A percentile compares a stretch with the other conserved stretches of the same genome.
Conservation (phyloP, 2,797 vertebrate species). For the Acanthurus leucopareius region DNA sequence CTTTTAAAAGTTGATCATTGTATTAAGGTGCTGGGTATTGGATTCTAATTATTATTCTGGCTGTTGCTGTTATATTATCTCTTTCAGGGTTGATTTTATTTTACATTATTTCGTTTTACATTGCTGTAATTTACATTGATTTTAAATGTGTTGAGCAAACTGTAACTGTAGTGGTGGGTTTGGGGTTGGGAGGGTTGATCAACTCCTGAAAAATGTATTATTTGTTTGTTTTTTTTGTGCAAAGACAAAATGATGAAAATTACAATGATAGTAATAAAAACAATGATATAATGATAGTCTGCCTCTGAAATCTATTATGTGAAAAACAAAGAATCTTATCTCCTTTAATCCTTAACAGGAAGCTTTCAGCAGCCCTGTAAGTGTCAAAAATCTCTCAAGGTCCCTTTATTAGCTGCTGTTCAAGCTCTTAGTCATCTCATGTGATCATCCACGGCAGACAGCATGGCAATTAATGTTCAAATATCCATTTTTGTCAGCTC, state of each 20-base stretch:
- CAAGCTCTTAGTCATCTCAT: too few relatives aligned
- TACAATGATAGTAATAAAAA: constrained; percentile 91
- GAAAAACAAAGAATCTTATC: neutral
- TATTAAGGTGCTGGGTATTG: constrained; percentile 89
- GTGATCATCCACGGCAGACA: too few relatives aligned
- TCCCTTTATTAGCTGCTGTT: neutral
- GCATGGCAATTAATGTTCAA: too few relatives aligned
- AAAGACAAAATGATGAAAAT: constrained; percentile 88
- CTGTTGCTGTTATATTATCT: constrained; percentile 85
- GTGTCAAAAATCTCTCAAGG: too few relatives aligned
- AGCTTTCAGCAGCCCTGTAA: neutral
- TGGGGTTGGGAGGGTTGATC: constrained; percentile 78
- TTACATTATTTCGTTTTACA: constrained; percentile 84
- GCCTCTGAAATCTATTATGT: constrained; percentile 47
- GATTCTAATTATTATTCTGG: constrained; percentile 85
- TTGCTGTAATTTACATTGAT: constrained; percentile 90
- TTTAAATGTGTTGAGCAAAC: constrained; percentile 86
- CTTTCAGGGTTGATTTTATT: constrained; percentile 89
- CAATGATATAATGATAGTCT: constrained; percentile 81
- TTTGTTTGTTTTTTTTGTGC: constrained; percentile 83
- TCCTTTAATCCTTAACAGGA: neutral
- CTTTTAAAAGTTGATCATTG: constrained; percentile 83
- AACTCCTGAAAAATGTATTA: constrained; percentile 84
- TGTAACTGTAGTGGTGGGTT: constrained; percentile 86
- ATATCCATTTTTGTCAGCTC: too few relatives aligned